A percentile compares a stretch with the other conserved stretches of the same genome.
phyloP scores from a whole-genome alignment of 2,113 vertebrate species.

The Mesitornis unicolor region DNA sequence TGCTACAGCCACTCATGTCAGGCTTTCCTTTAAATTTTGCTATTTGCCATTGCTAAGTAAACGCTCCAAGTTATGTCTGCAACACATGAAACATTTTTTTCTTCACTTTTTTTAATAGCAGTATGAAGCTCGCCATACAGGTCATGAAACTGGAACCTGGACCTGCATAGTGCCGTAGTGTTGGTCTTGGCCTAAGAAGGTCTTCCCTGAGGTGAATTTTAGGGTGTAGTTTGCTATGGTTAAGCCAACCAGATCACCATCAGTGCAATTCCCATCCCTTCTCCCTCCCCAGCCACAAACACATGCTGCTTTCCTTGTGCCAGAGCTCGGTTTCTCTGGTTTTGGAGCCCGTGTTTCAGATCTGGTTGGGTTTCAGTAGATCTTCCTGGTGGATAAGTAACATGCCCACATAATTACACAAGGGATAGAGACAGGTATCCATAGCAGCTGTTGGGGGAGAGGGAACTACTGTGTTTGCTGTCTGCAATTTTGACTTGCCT shows the following conservation, averaged over 20 bases:
- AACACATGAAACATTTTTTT: background rate
- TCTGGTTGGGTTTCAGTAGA: background rate
- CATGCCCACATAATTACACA: fast-evolving
- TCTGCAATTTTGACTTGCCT: background rate
- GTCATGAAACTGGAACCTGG: background rate
- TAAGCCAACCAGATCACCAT: background rate
- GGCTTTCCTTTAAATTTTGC: background rate
- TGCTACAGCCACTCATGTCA: background rate
- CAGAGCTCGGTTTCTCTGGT: background rate
- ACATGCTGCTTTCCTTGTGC: background rate
- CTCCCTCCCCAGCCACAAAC: background rate
- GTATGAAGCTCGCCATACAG: background rate
- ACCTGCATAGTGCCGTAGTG: fast-evolving
- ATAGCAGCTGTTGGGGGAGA: background rate
- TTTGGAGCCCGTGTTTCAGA: background rate
- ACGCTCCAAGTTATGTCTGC: fast-evolving
- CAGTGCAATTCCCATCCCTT: background rate
- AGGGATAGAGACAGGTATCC: background rate
- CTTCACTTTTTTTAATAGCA: background rate
- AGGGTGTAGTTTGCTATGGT: background rate
- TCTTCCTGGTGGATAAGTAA: background rate
- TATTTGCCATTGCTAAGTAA: background rate
- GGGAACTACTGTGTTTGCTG: background rate
- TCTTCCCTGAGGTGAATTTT: background rate
- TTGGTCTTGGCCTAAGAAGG: background rate